Evolutionary conservation across 2,797 vertebrate species (phyloP), one percentile per base, ranked within the genome.

Genomic region (Caiman crocodilus): DNA sequence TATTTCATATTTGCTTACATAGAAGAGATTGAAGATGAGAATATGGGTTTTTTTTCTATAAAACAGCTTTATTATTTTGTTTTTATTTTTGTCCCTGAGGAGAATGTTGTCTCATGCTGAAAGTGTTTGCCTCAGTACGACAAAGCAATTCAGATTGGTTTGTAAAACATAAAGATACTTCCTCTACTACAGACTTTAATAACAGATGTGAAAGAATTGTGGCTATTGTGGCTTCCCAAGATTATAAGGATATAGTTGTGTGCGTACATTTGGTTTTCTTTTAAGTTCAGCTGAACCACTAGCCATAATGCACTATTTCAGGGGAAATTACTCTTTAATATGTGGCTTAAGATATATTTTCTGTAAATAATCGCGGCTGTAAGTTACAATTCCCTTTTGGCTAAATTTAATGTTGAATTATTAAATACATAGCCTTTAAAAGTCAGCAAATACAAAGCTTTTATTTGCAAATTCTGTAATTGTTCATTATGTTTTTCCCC

Each of bases 151-250:
- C 71, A 92, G 75, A 21, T 77, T 87, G 30, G n/a, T 50, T 56
- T 94, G 64, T 82, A 91, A 88, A 93, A 91, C n/a, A 88, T 84
- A 87, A 79, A n/a, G 85, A 14, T 35, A 82, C 67, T 82, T 88
- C 75, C 63, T 93, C 35, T 9, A 76, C 21, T 82, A 87, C 55
- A 55, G 67, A 93, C 57, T 93, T 90, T 69, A 96, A 90, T 95
- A 90, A 84, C 87, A 94, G 35, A 84, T 93, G 25, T 69, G 56
- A 91, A 92, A 94, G 67, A 59, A 4, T 91, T 96, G 95, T 96
- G 95, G 92, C 95, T 63, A 15, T 88, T 95, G 85, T 96, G 94
- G 91, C 30, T 97, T 98, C 82, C 94, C 93, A 71, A 93, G 60
- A 95, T 95, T 96, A 91, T 16, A 96, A 64, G 56, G 57, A 18